Base-by-base conservation (phyloP, 2,888 invertebrate species). In the Neoascia interrupta region DNA sequence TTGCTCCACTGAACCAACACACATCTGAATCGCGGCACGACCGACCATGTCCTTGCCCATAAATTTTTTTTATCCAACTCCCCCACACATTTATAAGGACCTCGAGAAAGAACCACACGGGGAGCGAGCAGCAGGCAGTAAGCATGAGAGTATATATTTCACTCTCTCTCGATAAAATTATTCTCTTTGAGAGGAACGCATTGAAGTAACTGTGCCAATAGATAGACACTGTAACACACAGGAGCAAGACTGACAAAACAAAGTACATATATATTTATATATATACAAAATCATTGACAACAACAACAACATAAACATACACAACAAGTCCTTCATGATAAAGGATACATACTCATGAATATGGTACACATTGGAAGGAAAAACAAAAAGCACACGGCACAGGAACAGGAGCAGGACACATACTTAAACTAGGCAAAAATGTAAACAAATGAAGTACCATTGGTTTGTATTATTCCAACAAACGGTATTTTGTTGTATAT, bases 31-130 rank as follows among this genome's bases (percentile, higher is more conserved):
- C 31, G n/a, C 31, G 16, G 11, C 31, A 28, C 43, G 31, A 45
- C 26, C 51, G 73, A 56, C 73, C 79, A 68, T 72, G 76, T 79
- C 76, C 72, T 79, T 79, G 60, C 54, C 54, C 72, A 66, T 79
- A 72, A 64, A 72, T 66, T 31, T 49, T 5, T n/a, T 19, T 31
- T 15, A 6, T 18, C 37, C 37, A 18, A 34, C 13, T 16, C 28
- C 1, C 0, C 23, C 41, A 28, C 41, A 13, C 21, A 47, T n/a
- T n/a, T n/a, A n/a, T n/a, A n/a, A n/a, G n/a, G n/a, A n/a, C n/a
- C n/a, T n/a, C n/a, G n/a, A n/a, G n/a, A n/a, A n/a, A n/a, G n/a
- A n/a, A n/a, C n/a, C n/a, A n/a, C n/a, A n/a, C n/a, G 34, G 19
- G 36, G 43, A 41, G 13, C 41, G n/a, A 39, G 39, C 34, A 63